These are phyloP conservation scores for Leptinotarsa haldemani DNA, from an alignment of 2,888 invertebrate species.

Conservation along the genomic window DNA sequence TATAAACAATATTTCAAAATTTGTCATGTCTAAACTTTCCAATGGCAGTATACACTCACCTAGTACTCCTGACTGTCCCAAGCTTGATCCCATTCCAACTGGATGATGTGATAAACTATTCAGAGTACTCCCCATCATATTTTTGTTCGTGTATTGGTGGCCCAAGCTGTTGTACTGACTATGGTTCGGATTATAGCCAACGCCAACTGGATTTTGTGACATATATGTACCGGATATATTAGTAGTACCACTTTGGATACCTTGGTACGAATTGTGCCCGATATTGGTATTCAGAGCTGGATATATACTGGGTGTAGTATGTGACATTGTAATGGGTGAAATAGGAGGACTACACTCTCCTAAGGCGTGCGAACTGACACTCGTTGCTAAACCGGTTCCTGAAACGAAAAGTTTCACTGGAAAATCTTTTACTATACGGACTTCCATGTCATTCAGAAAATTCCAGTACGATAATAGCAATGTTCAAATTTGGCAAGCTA, in stretches of 20 bases:
- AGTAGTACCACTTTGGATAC: slow-evolving; percentile 41
- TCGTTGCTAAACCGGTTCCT: slow-evolving; percentile 72
- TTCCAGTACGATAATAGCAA: too few species aligned
- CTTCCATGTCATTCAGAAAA: too few species aligned
- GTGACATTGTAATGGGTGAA: slow-evolving; percentile 66
- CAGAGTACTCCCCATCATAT: slow-evolving; percentile 52
- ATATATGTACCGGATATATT: slow-evolving; percentile 54
- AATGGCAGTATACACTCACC: slow-evolving; percentile 39
- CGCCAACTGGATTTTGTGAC: slow-evolving; percentile 51
- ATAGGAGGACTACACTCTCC: slow-evolving; percentile 74
- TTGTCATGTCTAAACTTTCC: neutral
- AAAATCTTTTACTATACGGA: too few species aligned
- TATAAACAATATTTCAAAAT: slow-evolving; percentile 3
- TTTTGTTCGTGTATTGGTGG: slow-evolving; percentile 58
- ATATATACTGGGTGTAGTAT: slow-evolving; percentile 66
- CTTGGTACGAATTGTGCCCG: slow-evolving; percentile 60
- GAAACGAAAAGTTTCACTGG: slow-evolving; percentile 38
- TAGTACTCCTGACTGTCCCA: slow-evolving; percentile 56
- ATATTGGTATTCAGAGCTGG: slow-evolving; percentile 61
- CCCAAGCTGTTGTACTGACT: slow-evolving; percentile 61
- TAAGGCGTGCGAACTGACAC: slow-evolving; percentile 77
- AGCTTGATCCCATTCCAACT: slow-evolving; percentile 50
- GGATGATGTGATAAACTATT: slow-evolving; percentile 52
- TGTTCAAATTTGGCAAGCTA: too few species aligned
- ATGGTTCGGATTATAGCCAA: slow-evolving; percentile 54